Evolutionary conservation across 2,888 invertebrate genomes (phyloP), one percentile per base, ranked within the genome.

Genomic region (Pristionchus fissidentatus): DNA sequence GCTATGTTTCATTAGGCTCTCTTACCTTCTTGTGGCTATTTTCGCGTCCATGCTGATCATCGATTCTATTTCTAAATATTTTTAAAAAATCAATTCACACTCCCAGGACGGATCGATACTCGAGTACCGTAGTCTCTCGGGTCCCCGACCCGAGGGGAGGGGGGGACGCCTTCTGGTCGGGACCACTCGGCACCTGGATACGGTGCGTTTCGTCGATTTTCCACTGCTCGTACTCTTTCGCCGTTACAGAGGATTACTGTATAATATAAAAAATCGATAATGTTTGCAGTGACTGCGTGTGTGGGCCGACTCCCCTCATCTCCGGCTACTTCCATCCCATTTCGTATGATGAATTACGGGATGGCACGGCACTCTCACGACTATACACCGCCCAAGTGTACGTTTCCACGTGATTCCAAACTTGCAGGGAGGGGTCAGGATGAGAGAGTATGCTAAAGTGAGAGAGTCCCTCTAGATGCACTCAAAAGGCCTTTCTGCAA

Each of bases 51-150:
- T 66, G 8, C 38, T n/a, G 3, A 15, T 66, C 22, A 3, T 22
- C 22, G 22, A 38, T 19, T 38, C 3, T 66, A 10, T 3, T 5
- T 15, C 62, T n/a, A 22, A n/a, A n/a, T 62, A 62, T 15, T 46
- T 10, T 46, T 15, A 13, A 35, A 8, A 3, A 3, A 66, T 38
- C 7, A 13, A 38, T 41, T 13, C 22, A 41, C 41, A 66, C 41
- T 66, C 35, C 3, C 66, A 66, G 66, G 75, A 75, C 75, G 75
- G 75, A 75, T 75, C 75, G 75, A 75, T 75, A 75, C 75, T 46
- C 75, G 75, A 75, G 46, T 75, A 75, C 75, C 75, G 75, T 75
- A 75, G 46, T 49, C 75, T 75, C 75, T 75, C 75, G 75, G 75
- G 75, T 75, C 15, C 75, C 75, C 75, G 75, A 75, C 75, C 75